Conservation (phyloP, 1,140 invertebrate genomes). For the Colletes gigas region DNA sequence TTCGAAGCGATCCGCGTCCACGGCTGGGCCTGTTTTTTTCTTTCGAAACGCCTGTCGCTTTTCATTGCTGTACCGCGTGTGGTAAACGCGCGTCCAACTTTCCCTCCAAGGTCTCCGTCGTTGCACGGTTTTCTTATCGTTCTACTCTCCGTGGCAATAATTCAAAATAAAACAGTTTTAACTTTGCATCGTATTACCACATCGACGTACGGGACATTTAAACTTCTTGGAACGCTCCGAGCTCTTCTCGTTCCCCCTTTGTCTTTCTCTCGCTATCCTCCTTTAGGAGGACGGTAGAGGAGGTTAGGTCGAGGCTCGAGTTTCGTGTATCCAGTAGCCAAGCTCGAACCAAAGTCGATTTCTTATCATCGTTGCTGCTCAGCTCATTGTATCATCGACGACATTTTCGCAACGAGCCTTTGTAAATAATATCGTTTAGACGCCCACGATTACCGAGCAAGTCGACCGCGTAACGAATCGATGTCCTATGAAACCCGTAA, state of each 20-base stretch:
- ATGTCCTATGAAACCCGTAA: slow-evolving; percentile 1
- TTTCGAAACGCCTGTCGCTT: background rate
- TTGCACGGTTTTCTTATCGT: background rate
- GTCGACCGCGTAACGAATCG: slow-evolving; percentile 24
- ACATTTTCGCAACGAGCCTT: background rate
- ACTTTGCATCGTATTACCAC: too few relatives aligned
- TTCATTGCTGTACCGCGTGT: background rate
- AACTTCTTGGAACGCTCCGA: too few relatives aligned
- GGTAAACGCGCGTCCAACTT: background rate
- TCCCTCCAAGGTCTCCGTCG: background rate
- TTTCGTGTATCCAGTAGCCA: too few relatives aligned
- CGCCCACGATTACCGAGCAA: background rate
- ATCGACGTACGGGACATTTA: too few relatives aligned
- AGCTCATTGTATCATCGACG: background rate
- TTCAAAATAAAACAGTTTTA: too few relatives aligned
- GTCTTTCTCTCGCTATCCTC: too few relatives aligned
- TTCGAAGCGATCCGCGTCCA: background rate
- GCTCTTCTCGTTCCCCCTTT: too few relatives aligned
- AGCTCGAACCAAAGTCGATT: too few relatives aligned
- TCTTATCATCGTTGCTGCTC: background rate
- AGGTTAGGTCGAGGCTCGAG: too few relatives aligned
- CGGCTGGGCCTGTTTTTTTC: background rate
- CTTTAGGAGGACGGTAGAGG: too few relatives aligned
- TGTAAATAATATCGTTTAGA: slow-evolving; percentile 3
- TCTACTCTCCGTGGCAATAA: background rate